Evolutionary conservation across 2,113 vertebrate genomes (phyloP).

Genomic region (Amblyopsis rosae): DNA sequence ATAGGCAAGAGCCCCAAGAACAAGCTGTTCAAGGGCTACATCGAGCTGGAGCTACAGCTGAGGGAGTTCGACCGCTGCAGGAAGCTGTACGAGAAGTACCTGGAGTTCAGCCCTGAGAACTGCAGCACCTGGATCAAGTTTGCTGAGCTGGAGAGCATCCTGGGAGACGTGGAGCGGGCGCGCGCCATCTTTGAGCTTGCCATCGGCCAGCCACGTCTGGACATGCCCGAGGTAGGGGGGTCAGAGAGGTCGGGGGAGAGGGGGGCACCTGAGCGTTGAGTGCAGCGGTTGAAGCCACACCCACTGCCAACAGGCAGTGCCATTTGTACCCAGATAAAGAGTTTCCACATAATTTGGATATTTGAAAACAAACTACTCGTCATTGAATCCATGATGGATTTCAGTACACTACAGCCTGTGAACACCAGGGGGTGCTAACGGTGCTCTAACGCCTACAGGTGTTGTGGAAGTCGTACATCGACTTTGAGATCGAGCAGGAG

Average conservation of each 20-base stretch:
- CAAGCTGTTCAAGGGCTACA: slow-evolving; percentile 98
- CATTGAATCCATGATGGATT: too few relatives aligned
- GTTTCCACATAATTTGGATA: too few relatives aligned
- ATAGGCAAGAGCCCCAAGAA: slow-evolving; percentile 97
- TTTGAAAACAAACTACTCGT: too few relatives aligned
- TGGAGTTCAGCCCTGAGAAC: slow-evolving; percentile 94
- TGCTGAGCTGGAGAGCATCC: slow-evolving; percentile 93
- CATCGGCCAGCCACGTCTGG: slow-evolving; percentile 91
- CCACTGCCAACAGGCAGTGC: too few relatives aligned
- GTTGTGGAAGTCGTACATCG: slow-evolving; percentile 98
- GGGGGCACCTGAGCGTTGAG: too few relatives aligned
- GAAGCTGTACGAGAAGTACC: slow-evolving; percentile 96
- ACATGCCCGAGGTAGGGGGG: slow-evolving; percentile 91
- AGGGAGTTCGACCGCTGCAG: slow-evolving; percentile 96
- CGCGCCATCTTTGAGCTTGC: slow-evolving; percentile 94
- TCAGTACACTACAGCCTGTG: background rate
- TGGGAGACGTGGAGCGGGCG: slow-evolving; percentile 89
- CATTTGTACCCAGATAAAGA: too few relatives aligned
- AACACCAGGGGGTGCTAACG: background rate
- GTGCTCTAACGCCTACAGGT: slow-evolving; percentile 75
- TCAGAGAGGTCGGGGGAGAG: background rate
- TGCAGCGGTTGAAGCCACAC: too few relatives aligned
- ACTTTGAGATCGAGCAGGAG: slow-evolving; percentile 98
- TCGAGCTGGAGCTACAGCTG: slow-evolving; percentile 93
- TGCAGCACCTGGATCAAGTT: slow-evolving; percentile 99